phyloP scores from a whole-genome alignment of 2,113 vertebrate species.

The Ammodytes marinus region DNA sequence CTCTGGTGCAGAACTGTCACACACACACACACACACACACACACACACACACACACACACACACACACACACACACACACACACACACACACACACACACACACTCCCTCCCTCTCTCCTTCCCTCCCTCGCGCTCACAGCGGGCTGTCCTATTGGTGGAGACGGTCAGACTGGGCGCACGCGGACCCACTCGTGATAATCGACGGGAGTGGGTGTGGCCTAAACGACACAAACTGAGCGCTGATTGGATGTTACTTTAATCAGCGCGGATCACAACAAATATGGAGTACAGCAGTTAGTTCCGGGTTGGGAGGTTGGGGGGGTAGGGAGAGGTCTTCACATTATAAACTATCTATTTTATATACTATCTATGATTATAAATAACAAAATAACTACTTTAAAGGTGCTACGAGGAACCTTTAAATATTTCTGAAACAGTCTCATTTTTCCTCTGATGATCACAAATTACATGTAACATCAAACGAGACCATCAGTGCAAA shows the following conservation, averaged over 20 bases:
- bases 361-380: no score
- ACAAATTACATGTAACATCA: no score
- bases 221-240: accelerated
- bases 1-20: constrained; percentile 68
- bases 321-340: no score
- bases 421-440: no score
- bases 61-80: no score
- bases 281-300: background rate
- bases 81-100: no score
- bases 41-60: no score
- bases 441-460: no score
- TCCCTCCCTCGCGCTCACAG: constrained; percentile 53
- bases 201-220: constrained; percentile 28
- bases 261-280: constrained; percentile 62
- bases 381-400: no score
- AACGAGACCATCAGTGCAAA: no score
- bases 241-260: constrained; percentile 56
- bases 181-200: constrained; percentile 72
- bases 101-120: constrained; percentile 32
- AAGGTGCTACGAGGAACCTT: no score
- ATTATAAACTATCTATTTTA: no score
- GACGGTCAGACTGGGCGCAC: constrained; percentile 40
- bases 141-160: constrained; percentile 62
- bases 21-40: background rate
- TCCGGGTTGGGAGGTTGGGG: constrained; percentile 6